Evolutionary conservation across 2,797 vertebrate genomes (phyloP), one percentile per base, ranked within the genome.

Genomic region (Vultur gryphus): DNA sequence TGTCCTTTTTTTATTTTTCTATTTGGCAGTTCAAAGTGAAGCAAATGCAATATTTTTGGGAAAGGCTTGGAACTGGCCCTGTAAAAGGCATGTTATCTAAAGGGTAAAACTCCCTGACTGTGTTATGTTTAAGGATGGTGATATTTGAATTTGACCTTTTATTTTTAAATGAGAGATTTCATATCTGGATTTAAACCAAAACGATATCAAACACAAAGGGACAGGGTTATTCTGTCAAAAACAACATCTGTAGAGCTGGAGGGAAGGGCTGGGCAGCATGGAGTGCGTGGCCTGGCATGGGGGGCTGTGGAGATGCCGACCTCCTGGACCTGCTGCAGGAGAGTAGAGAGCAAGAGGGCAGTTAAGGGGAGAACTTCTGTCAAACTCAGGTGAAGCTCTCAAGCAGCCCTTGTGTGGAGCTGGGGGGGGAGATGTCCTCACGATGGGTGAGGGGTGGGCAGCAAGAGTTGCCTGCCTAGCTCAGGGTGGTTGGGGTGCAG

Each of bases 131-230:
- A 46, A 65, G 48, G 13, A 35, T 44, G 46, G 43, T 1, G 1
- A 48, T 86, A 85, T 46, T 87, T 87, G 57, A 57, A 93, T 87
- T 80, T 69, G 49, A 71, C 52, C 7, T 83, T 66, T 91, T 84
- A 4, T 71, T 90, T 89, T 94, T 51, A 15, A 89, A 54, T 39
- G 37, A 46, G 80, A 70, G 17, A 24, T 87, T 89, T 87, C 7
- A 3, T 78, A 24, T 49, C 16, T 84, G 58, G 13, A 49, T 87
- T 88, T 86, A 72, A 92, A 82, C 54, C 31, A 62, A 84, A 90
- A 58, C 33, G 7, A 2, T 70, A 55, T 81, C 31, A 59, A 46
- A 59, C 19, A 55, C 24, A 55, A 55, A 91, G 35, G 24, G 31
- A 73, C 41, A 15, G 59, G 8, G 15, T 84, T 81, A 46, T 69